Evolutionary conservation across 2,797 vertebrate species (phyloP), one percentile per base, ranked within the genome.

Genomic region (Muscicapa striata): DNA sequence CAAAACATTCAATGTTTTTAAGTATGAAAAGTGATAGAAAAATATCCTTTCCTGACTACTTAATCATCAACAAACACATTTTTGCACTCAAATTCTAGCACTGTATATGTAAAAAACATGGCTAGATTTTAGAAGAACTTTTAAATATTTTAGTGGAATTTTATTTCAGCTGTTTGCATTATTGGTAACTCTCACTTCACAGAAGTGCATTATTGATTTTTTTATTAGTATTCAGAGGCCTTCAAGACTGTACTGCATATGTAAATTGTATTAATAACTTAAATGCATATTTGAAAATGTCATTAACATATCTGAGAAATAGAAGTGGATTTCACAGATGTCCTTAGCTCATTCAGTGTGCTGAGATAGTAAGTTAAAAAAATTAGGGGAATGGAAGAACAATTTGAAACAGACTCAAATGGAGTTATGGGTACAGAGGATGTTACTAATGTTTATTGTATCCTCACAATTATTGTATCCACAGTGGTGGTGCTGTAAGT

Each of bases 391-490:
- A n/a, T 38, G 19, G 61, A 83, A 82, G 52, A 78, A 48, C n/a
- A 81, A 72, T 91, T 89, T 81, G n/a, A 75, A 95, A 85, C n/a
- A 84, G 57, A 40, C n/a, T 91, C 11, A 75, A 88, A 76, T 36
- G 22, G 8, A 64, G 7, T 57, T 90, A 36, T 30, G 30, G 6
- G 8, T 82, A n/a, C 23, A 46, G 70, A 24, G 57, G 75, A 64
- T 74, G 10, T 73, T 87, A 54, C 61, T 76, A 57, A 75, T 83
- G 55, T 86, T 94, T 89, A 52, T 80, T 84, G 36, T 74, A 78
- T 75, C 43, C 48, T 91, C 43, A 45, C 23, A 19, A 17, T 52
- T 16, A 12, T 20, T 68, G 46, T 45, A 17, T 45, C 13, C n/a
- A 72, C 58, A 93, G 58, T 69, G 58, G 13, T 52, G 36, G 15